Percentiles rank a stretch among this genome's conserved stretches.
Evolutionary conservation across 2,113 vertebrate species (phyloP).

Genomic region (Oxyruncus cristatus): DNA sequence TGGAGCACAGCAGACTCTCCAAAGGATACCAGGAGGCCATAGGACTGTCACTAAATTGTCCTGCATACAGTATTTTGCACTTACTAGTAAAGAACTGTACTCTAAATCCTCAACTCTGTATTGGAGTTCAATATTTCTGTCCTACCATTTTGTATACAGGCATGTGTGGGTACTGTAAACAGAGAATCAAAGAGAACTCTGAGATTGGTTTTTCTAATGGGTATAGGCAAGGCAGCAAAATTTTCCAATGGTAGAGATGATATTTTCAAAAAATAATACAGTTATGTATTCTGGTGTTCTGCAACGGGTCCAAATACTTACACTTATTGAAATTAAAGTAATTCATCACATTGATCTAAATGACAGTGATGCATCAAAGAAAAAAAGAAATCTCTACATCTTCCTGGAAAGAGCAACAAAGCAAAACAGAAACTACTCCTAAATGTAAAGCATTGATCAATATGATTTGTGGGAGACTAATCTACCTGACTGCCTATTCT

Average conservation of each 20-base stretch:
- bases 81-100: background rate
- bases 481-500: background rate
- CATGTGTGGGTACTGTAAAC: background rate
- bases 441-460: background rate
- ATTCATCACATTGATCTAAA: conserved; percentile 78
- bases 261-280: background rate
- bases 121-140: background rate
- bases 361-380: conserved; percentile 34
- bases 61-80: background rate
- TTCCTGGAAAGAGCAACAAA: conserved; percentile 55
- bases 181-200: background rate
- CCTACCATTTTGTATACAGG: background rate
- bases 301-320: conserved; percentile 55
- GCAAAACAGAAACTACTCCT: conserved; percentile 6
- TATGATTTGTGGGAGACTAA: background rate
- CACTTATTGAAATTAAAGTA: conserved; percentile 85
- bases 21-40: background rate
- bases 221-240: background rate
- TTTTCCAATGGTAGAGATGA: background rate
- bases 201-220: background rate
- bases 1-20: background rate
- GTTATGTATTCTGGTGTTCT: background rate
- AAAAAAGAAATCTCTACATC: conserved; percentile 69
- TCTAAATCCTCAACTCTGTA: background rate
- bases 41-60: background rate